These are phyloP conservation scores for Syngnathus typhle DNA, from an alignment of 2,113 vertebrate species.

Conservation along the genomic window DNA sequence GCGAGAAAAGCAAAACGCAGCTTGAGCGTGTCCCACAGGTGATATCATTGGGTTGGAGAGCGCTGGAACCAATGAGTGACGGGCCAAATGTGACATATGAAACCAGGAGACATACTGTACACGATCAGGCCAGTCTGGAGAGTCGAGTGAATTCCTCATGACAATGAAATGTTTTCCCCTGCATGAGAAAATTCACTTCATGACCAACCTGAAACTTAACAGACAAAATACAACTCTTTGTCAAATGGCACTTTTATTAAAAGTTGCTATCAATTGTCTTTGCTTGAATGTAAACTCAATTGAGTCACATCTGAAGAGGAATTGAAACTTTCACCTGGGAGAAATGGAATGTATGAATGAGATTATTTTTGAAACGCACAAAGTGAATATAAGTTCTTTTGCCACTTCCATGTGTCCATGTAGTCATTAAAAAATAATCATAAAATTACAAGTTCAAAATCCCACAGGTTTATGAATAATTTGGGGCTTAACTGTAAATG, in stretches of 20 bases:
- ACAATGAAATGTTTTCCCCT: neutral
- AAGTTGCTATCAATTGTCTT: neutral
- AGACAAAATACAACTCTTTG: neutral
- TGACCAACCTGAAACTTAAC: neutral
- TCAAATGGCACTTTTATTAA: neutral
- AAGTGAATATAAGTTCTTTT: no score
- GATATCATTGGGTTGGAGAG: constrained; percentile 54
- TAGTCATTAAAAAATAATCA: no score
- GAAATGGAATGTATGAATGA: neutral
- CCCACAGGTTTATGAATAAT: no score
- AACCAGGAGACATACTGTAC: constrained; percentile 41
- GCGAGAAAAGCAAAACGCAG: constrained; percentile 41
- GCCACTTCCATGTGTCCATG: no score
- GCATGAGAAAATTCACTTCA: neutral
- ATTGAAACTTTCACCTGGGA: neutral
- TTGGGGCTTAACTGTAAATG: no score
- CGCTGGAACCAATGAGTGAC: constrained; percentile 37
- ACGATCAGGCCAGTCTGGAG: neutral
- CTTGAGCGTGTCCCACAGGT: constrained; percentile 55
- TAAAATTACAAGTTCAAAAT: no score
- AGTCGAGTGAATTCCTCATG: neutral
- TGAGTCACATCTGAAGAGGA: neutral
- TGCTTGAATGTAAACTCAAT: neutral
- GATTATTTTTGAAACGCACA: no score
- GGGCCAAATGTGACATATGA: constrained; percentile 46